Conservation (phyloP, 2,888 invertebrate genomes). For the Toxonevra muliebris region DNA sequence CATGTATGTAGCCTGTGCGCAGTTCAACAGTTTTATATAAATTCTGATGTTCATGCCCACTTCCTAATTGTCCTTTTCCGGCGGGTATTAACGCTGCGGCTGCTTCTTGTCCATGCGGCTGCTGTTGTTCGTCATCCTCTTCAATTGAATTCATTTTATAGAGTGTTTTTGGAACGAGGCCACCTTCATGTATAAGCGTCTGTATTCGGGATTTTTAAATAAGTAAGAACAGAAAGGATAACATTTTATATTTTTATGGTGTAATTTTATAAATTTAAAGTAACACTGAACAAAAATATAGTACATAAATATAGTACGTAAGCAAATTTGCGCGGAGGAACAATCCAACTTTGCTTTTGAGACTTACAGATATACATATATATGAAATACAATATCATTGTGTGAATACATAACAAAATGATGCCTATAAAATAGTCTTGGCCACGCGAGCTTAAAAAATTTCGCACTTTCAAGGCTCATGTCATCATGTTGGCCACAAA, state of each 20-base stretch:
- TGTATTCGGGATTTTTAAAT: conserved; percentile 57
- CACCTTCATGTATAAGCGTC: conserved; percentile 87
- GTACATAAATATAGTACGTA: no score
- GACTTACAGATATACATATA: no score
- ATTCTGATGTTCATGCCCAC: conserved; percentile 57
- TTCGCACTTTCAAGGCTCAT: no score
- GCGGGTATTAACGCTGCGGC: conserved; percentile 20
- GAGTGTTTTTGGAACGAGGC: conserved; percentile 86
- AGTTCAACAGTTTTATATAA: conserved; percentile 62
- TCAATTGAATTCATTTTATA: conserved; percentile 72
- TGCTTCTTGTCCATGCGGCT: conserved; percentile 30
- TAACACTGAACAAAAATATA: no score
- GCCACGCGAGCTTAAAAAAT: no score
- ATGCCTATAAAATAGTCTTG: no score
- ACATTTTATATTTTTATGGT: neutral
- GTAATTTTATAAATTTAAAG: no score
- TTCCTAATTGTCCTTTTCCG: conserved; percentile 33
- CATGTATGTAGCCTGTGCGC: conserved; percentile 72
- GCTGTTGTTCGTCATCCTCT: conserved; percentile 52
- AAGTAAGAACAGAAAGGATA: conserved; percentile 7
- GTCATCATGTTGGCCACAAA: no score
- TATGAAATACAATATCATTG: no score
- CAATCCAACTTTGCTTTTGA: no score
- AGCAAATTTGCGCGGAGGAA: no score
- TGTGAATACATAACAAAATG: no score